Evolutionary conservation across 2,113 vertebrate species (phyloP).

Genomic region (Acanthochromis polyacanthus): DNA sequence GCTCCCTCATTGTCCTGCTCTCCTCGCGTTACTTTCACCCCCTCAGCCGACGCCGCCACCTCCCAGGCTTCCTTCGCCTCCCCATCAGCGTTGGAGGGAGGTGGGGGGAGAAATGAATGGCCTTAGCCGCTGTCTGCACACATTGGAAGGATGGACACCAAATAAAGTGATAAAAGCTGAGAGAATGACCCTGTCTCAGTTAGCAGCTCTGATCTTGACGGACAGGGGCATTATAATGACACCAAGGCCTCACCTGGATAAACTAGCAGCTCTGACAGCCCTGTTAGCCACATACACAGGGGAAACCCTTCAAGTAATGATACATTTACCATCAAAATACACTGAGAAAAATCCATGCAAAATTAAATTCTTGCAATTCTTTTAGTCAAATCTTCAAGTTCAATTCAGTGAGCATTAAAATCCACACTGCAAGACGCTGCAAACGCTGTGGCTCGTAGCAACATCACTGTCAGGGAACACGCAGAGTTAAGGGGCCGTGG

Average conservation of each 20-base stretch:
- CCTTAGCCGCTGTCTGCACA: constrained; percentile 66
- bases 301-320: constrained; percentile 32
- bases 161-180: constrained; percentile 77
- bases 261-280: constrained; percentile 75
- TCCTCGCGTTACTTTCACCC: constrained; percentile 51
- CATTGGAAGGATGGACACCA: constrained; percentile 72
- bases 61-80: constrained; percentile 46
- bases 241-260: constrained; percentile 75
- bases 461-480: constrained; percentile 58
- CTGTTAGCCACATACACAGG: constrained; percentile 54
- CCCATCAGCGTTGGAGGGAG: constrained; percentile 64
- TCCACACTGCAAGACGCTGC: constrained; percentile 16
- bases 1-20: constrained; percentile 62
- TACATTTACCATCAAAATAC: neutral
- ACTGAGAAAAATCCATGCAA: too few relatives aligned
- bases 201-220: constrained; percentile 77
- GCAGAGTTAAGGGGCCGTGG: constrained; percentile 66
- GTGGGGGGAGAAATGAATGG: constrained; percentile 69
- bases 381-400: neutral
- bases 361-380: neutral
- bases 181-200: constrained; percentile 72
- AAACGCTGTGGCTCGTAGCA: constrained; percentile 52
- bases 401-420: constrained; percentile 33
- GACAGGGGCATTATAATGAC: constrained; percentile 75
- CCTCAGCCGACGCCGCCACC: constrained; percentile 32